Conservation (phyloP, 2,797 vertebrate species). For the Choloepus didactylus region DNA sequence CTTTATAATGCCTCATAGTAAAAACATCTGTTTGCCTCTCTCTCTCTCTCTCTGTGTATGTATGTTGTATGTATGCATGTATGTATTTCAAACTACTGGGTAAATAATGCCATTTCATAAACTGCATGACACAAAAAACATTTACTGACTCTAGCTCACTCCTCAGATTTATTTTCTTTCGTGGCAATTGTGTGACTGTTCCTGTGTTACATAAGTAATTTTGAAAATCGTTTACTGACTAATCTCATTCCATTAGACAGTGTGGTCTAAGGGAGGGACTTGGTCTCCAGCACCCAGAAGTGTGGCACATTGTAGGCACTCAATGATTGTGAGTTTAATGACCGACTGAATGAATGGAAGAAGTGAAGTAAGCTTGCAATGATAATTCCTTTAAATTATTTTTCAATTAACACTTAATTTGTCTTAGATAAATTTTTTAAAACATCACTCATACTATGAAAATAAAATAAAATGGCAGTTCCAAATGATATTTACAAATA, state of each 20-base stretch:
- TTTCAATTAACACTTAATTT: constrained; percentile 24
- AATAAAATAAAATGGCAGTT: constrained; percentile 30
- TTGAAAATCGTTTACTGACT: neutral
- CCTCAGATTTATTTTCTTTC: neutral
- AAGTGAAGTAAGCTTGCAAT: neutral
- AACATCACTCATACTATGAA: neutral
- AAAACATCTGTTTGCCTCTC: neutral
- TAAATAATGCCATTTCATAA: constrained; percentile 33
- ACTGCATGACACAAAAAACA: neutral
- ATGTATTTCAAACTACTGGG: neutral
- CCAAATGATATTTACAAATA: constrained; percentile 26
- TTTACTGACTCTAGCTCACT: neutral
- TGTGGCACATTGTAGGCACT: neutral
- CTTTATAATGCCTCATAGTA: neutral
- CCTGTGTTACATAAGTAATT: neutral
- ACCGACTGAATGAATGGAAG: neutral
- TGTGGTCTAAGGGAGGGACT: neutral
- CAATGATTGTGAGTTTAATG: neutral
- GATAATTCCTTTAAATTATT: constrained; percentile 13
- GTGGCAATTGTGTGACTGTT: neutral
- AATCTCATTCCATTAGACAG: neutral
- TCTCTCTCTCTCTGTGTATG: neutral
- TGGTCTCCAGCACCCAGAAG: neutral
- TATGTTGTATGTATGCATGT: neutral
- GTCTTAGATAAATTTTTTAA: constrained; percentile 12